Evolutionary conservation across 2,113 vertebrate genomes (phyloP).

Genomic region (Hypanus sabinus): DNA sequence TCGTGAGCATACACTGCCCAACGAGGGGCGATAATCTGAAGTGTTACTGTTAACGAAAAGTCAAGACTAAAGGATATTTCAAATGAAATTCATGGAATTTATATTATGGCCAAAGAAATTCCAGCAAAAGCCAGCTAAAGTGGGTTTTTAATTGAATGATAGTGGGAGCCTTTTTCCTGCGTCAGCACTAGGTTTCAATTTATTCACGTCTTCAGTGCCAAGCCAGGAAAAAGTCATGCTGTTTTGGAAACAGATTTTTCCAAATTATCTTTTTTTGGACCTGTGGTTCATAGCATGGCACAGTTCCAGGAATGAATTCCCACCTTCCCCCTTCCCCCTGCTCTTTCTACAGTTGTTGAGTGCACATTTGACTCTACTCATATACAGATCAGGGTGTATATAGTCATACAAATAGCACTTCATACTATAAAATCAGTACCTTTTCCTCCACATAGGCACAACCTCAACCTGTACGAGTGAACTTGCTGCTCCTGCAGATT

Average conservation of each 20-base stretch:
- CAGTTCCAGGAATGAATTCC: not conserved
- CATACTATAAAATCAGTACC: not conserved
- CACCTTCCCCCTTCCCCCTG: not conserved
- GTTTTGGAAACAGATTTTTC: not conserved
- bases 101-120: not conserved
- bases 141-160: not conserved
- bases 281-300: not conserved
- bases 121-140: not conserved
- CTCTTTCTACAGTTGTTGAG: not conserved
- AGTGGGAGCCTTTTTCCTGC: not conserved
- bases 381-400: not conserved
- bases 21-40: not conserved
- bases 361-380: not conserved
- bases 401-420: not conserved
- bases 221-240: not conserved
- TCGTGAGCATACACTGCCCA: not conserved
- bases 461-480: too few species aligned
- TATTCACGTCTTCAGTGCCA: not conserved
- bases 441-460: too few species aligned
- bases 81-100: conserved; percentile 18
- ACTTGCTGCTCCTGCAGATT: too few species aligned
- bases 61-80: not conserved
- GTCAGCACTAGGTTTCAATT: not conserved
- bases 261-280: not conserved
- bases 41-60: not conserved